Evolutionary conservation across 2,797 vertebrate species (phyloP).

Genomic region (Otolemur crassicaudatus): DNA sequence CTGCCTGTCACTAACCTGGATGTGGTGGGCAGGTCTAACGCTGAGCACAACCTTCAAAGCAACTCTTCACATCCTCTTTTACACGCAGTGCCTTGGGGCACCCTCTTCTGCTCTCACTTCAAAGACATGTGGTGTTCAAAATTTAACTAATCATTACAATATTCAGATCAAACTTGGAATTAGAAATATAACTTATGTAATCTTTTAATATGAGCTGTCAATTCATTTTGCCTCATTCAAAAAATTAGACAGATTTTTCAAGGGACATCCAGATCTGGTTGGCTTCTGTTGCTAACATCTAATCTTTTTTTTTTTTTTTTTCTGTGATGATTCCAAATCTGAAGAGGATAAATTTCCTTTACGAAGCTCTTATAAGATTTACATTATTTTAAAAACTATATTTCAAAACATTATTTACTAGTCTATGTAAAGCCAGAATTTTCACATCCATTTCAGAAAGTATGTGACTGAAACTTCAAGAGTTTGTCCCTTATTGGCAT

Average conservation of each 20-base stretch:
- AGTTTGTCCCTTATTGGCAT: not conserved
- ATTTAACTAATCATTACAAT: not conserved
- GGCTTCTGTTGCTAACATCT: not conserved
- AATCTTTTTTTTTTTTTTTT: no score
- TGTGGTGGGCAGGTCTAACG: no score
- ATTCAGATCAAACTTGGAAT: not conserved
- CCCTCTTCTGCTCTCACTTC: not conserved
- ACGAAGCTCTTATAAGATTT: not conserved
- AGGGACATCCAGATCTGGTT: not conserved
- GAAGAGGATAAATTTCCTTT: not conserved
- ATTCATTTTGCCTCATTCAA: not conserved
- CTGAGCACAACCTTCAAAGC: not conserved
- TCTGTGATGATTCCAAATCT: not conserved
- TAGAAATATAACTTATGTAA: not conserved
- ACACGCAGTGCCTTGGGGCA: not conserved
- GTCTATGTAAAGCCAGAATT: not conserved
- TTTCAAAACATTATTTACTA: constrained; percentile 17
- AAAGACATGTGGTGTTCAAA: not conserved
- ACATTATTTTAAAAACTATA: constrained; percentile 29
- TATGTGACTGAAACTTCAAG: not conserved
- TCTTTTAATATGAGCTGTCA: not conserved
- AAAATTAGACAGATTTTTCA: not conserved
- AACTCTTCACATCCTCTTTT: not conserved
- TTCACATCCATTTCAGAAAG: constrained; percentile 35
- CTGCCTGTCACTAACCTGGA: not conserved